Percentiles rank a stretch among this genome's conserved stretches.
phyloP scores from a whole-genome alignment of 2,888 invertebrate genomes.

The Cremastinae sp. region DNA sequence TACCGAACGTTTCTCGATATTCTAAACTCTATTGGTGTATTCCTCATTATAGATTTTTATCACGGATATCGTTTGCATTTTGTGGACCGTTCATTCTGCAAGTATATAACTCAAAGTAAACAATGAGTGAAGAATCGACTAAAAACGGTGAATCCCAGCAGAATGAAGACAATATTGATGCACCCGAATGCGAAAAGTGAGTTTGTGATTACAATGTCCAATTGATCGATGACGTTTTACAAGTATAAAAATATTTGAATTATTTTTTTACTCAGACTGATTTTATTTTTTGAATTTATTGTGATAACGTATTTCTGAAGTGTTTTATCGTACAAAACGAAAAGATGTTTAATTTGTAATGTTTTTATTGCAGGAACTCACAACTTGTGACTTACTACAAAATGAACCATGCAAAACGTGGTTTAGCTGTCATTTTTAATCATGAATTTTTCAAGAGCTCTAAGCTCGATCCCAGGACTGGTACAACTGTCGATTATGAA shows the following conservation, averaged over 20 bases:
- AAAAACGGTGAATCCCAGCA: conserved; percentile 22
- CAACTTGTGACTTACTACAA: conserved; percentile 89
- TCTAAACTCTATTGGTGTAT: background rate
- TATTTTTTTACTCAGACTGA: too few species aligned
- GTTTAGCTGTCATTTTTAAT: conserved; percentile 93
- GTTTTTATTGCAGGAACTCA: too few species aligned
- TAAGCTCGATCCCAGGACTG: conserved; percentile 87
- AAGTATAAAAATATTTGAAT: too few species aligned
- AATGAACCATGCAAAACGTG: conserved; percentile 91
- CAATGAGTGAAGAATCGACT: conserved; percentile 43
- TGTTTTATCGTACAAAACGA: too few species aligned
- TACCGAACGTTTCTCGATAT: background rate
- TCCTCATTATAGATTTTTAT: background rate
- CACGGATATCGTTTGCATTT: too few species aligned
- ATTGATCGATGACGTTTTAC: too few species aligned
- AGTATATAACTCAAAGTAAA: conserved; percentile 28
- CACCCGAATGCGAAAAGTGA: conserved; percentile 77
- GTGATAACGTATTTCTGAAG: too few species aligned
- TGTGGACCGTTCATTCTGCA: conserved; percentile 1
- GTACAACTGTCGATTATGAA: conserved; percentile 92
- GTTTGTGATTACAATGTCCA: conserved; percentile 38
- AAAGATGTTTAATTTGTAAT: too few species aligned
- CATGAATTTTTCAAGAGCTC: conserved; percentile 91
- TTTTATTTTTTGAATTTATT: too few species aligned
- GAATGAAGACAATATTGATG: conserved; percentile 71